A percentile compares a stretch with the other conserved stretches of the same genome.
Evolutionary conservation across 2,797 vertebrate genomes (phyloP).

Genomic region (Chaetodon trifasciatus): DNA sequence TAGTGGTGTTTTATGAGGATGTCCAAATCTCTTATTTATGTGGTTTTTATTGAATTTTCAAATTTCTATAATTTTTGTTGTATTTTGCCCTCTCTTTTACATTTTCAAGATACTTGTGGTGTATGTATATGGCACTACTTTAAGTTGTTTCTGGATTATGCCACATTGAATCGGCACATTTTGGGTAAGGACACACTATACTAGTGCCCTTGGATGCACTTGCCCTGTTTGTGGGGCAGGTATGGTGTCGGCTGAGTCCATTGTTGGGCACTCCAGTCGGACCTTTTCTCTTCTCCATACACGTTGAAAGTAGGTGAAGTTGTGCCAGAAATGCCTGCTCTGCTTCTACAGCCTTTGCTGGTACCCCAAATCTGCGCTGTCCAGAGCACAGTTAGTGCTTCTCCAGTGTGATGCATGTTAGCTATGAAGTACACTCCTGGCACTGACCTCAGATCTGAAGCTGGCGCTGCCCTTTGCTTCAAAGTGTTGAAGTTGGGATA

Average conservation of each 20-base stretch:
- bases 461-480: neutral
- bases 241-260: neutral
- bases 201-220: neutral
- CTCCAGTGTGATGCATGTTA: neutral
- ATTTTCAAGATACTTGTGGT: neutral
- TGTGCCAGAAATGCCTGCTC: neutral
- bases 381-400: neutral
- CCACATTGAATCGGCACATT: neutral
- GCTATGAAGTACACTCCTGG: neutral
- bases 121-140: neutral
- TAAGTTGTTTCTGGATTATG: neutral
- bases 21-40: neutral
- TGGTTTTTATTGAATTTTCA: neutral
- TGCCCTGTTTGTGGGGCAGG: neutral
- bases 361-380: neutral
- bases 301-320: neutral
- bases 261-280: neutral
- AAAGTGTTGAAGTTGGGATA: neutral
- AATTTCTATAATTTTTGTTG: neutral
- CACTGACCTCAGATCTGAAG: neutral
- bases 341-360: neutral
- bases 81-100: neutral
- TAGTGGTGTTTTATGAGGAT: neutral
- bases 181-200: neutral
- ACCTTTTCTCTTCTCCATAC: neutral